A percentile compares a stretch with the other conserved stretches of the same genome.
Evolutionary conservation across 2,113 vertebrate genomes (phyloP).

Genomic region (Sorex fumeus): DNA sequence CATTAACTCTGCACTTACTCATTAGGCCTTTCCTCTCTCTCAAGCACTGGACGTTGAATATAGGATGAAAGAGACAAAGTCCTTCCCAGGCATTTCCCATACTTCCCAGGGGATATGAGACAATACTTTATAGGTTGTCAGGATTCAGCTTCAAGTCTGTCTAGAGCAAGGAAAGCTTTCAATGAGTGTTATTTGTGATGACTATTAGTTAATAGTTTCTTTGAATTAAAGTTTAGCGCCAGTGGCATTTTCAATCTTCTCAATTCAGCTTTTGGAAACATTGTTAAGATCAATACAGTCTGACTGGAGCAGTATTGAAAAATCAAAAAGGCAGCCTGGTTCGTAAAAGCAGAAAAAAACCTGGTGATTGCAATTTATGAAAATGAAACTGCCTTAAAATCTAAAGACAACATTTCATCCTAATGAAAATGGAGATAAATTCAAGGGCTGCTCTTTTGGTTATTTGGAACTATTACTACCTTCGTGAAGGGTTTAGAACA

Average conservation of each 20-base stretch:
- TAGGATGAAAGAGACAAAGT: neutral
- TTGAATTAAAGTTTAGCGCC: constrained; percentile 53
- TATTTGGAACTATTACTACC: neutral
- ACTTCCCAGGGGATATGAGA: neutral
- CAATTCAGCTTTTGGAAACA: constrained; percentile 47
- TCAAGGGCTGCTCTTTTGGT: neutral
- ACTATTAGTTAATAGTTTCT: constrained; percentile 52
- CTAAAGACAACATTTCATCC: neutral
- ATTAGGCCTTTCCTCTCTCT: neutral
- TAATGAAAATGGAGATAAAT: neutral
- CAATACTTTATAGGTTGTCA: neutral
- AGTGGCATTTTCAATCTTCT: constrained; percentile 49
- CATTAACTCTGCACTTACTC: neutral
- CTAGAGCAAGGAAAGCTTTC: neutral
- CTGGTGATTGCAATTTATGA: constrained; percentile 3
- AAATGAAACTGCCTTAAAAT: constrained; percentile 45
- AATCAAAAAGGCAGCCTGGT: neutral
- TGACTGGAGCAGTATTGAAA: neutral
- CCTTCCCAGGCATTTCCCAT: neutral
- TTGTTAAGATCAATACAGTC: constrained; percentile 37
- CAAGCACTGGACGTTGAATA: neutral
- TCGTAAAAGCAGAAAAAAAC: constrained; percentile 30
- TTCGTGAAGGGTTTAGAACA: constrained; percentile 16
- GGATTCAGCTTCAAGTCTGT: neutral
- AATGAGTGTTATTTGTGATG: neutral